Conservation (phyloP, 2,113 vertebrate genomes). For the Bos taurus region DNA sequence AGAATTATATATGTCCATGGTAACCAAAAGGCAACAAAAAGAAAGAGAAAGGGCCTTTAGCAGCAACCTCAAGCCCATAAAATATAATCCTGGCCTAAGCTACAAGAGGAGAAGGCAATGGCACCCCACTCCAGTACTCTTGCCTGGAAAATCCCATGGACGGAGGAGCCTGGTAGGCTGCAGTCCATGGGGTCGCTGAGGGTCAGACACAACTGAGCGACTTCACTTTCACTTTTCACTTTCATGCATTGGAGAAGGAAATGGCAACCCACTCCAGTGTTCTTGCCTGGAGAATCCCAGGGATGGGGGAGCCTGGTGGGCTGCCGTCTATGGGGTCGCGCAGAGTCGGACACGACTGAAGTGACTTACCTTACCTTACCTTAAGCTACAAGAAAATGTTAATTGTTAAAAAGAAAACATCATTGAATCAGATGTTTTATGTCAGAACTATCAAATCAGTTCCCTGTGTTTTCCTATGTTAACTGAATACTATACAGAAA, state of each 20-base stretch:
- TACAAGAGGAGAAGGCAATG: neutral
- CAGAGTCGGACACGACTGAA: too few relatives aligned
- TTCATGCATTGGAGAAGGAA: too few relatives aligned
- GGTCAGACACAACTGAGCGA: too few relatives aligned
- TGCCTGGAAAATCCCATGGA: neutral
- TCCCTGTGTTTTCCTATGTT: conserved; percentile 22
- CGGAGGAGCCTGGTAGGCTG: too few relatives aligned
- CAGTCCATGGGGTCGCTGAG: too few relatives aligned
- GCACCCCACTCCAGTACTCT: too few relatives aligned
- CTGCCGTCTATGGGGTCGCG: too few relatives aligned
- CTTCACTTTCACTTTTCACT: too few relatives aligned
- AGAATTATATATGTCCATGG: neutral
- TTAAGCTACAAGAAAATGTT: neutral
- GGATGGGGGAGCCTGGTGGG: too few relatives aligned
- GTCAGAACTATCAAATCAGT: conserved; percentile 21
- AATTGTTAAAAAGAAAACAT: conserved; percentile 19
- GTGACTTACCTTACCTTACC: too few relatives aligned
- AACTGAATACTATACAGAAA: conserved; percentile 34
- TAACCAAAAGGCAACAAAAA: conserved; percentile 15
- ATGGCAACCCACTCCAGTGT: too few relatives aligned
- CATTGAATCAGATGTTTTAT: conserved; percentile 9
- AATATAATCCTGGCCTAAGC: neutral
- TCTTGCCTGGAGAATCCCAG: too few relatives aligned
- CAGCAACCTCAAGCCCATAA: conserved; percentile 2
- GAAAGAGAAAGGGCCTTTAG: neutral